Evolutionary conservation across 2,113 vertebrate species (phyloP).

Genomic region (Rhinogobius similis): DNA sequence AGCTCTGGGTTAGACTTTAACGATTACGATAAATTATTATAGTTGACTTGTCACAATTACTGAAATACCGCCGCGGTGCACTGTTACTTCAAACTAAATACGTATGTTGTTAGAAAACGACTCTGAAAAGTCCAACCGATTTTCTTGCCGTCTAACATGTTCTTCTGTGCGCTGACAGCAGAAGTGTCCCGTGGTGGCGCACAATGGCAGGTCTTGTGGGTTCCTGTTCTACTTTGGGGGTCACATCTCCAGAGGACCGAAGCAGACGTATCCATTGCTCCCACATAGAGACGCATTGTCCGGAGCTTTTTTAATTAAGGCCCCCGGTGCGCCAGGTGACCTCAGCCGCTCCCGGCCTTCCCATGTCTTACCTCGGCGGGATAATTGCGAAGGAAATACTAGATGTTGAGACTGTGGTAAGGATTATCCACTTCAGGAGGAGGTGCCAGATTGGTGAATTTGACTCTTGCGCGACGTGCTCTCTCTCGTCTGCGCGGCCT

Average conservation of each 20-base stretch:
- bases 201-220: constrained; percentile 72
- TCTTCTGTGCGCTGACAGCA: background rate
- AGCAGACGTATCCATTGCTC: constrained; percentile 65
- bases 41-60: too few species aligned
- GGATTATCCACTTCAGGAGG: constrained; percentile 68
- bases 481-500: constrained; percentile 18
- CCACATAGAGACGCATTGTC: constrained; percentile 70
- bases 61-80: too few species aligned
- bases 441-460: constrained; percentile 57
- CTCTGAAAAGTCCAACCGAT: too few species aligned
- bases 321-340: constrained; percentile 63
- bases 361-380: constrained; percentile 46
- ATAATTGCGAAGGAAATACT: constrained; percentile 66
- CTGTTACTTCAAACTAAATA: too few species aligned
- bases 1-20: too few species aligned
- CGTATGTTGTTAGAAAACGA: too few species aligned
- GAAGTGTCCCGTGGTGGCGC: background rate
- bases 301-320: constrained; percentile 68
- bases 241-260: constrained; percentile 63
- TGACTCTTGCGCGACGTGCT: constrained; percentile 61
- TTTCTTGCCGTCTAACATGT: too few species aligned
- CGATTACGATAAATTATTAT: too few species aligned
- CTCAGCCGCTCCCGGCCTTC: constrained; percentile 42
- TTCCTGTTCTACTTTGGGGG: constrained; percentile 49
- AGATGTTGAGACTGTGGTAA: constrained; percentile 62